Base-by-base conservation (phyloP, 2,888 invertebrate species). In the Harmothoe impar region DNA sequence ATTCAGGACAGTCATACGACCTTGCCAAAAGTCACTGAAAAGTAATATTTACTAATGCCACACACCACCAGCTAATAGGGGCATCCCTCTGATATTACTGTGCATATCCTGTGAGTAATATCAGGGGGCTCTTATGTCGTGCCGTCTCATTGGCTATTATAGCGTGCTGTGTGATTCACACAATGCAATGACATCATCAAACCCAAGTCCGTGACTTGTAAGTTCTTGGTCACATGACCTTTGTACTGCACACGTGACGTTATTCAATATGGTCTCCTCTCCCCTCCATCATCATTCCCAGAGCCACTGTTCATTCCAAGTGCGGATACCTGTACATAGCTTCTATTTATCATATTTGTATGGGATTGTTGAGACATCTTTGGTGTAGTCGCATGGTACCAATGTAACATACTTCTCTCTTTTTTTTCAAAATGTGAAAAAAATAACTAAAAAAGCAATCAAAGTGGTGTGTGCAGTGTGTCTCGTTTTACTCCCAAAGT, bases 261-360 rank as follows among this genome's bases (percentile, higher is more conserved):
- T 72, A n/a, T 62, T n/a, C 43, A n/a, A 62, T 62, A 17, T 29
- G 25, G 72, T 72, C 72, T 72, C 84, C 51, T 25, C 84, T 29
- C 84, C 51, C 51, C 84, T 29, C 86, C 86, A 52, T 86, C 86
- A 86, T 86, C 86, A 86, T 86, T 86, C 86, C 86, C 86, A 86
- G 31, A 86, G 56, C 29, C 54, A 56, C 86, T 29, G 33, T 86
- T 86, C 86, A 86, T 86, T 86, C 86, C 86, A 86, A 51, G 54
- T 54, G 86, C 86, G 56, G 86, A 86, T 29, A 54, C 33, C 17
- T 86, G 86, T 86, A 86, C 52, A 86, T 86, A 86, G 86, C 86
- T 86, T 86, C 86, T 86, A 86, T 86, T 86, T 86, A 86, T 86
- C 86, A 52, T 86, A 86, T 86, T 86, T 86, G 86, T 86, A 86